Percentiles rank a stretch among this genome's conserved stretches.
These are phyloP conservation scores for Corapipo altera DNA, from an alignment of 2,113 vertebrate species.

Conservation along the genomic window DNA sequence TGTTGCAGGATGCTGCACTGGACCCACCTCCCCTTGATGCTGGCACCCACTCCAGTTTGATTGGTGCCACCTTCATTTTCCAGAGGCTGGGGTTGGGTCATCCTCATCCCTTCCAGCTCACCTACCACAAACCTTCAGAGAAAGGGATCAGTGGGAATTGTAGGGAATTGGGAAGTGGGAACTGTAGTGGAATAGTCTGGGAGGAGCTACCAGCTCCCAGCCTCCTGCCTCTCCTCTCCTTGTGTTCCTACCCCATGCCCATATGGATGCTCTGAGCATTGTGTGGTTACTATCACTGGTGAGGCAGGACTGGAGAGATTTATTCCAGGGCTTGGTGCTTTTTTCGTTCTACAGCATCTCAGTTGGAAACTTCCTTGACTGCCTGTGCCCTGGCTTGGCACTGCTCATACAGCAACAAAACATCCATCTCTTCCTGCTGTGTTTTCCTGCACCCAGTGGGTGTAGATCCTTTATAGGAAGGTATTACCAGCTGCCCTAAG, in stretches of 20 bases:
- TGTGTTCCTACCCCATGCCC: fast-evolving
- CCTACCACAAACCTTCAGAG: not conserved
- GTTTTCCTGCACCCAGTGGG: not conserved
- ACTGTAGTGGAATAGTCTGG: fast-evolving
- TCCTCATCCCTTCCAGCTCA: not conserved
- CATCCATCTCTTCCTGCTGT: fast-evolving
- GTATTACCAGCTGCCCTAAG: not conserved
- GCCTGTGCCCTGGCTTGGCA: not conserved
- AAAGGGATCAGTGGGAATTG: fast-evolving
- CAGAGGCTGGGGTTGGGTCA: not conserved
- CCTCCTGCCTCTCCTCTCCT: not conserved
- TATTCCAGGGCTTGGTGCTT: not conserved
- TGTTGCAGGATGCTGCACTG: not conserved
- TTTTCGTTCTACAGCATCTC: not conserved
- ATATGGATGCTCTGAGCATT: not conserved
- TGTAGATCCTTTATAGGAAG: not conserved
- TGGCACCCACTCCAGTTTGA: no score
- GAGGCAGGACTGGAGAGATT: not conserved
- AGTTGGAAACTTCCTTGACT: not conserved
- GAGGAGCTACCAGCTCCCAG: not conserved
- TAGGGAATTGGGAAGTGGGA: not conserved
- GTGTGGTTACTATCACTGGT: fast-evolving
- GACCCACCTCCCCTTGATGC: not conserved
- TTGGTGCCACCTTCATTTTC: not conserved
- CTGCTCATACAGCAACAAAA: fast-evolving